Evolutionary conservation across 2,797 vertebrate genomes (phyloP).

Genomic region (Falco novaeseelandiae): DNA sequence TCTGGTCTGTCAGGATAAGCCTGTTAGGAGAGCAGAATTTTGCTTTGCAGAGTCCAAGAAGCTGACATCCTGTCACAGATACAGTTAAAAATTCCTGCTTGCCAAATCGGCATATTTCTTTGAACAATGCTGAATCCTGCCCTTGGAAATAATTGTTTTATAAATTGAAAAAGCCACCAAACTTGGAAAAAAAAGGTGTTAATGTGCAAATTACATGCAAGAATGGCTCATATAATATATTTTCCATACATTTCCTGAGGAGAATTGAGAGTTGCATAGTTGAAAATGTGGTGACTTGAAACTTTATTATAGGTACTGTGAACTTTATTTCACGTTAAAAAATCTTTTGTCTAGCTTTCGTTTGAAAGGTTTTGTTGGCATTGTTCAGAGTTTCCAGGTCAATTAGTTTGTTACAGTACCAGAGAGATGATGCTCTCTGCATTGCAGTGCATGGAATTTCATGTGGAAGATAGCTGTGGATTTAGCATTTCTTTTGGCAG

Average conservation of each 20-base stretch:
- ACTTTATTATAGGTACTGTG: neutral
- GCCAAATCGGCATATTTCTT: neutral
- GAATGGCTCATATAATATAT: neutral
- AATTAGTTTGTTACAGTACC: neutral
- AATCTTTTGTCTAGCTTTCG: neutral
- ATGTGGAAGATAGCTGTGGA: neutral
- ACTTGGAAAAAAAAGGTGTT: neutral
- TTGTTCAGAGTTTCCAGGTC: neutral
- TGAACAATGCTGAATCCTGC: neutral
- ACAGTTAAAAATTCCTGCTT: neutral
- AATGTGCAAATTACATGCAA: neutral
- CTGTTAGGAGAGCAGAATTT: neutral
- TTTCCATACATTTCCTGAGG: neutral
- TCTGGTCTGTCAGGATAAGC: slow-evolving; percentile 36
- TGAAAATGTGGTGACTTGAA: neutral
- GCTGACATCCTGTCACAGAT: slow-evolving; percentile 34
- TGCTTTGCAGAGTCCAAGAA: slow-evolving; percentile 19
- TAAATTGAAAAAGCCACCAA: neutral
- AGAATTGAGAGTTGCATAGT: neutral
- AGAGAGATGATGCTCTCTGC: neutral
- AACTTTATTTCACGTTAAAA: neutral
- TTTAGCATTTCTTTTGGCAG: neutral
- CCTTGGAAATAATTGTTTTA: neutral
- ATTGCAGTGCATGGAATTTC: neutral
- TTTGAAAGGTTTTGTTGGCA: neutral